Evolutionary conservation across 2,888 invertebrate species (phyloP).

Genomic region (Geophilus truncorum): DNA sequence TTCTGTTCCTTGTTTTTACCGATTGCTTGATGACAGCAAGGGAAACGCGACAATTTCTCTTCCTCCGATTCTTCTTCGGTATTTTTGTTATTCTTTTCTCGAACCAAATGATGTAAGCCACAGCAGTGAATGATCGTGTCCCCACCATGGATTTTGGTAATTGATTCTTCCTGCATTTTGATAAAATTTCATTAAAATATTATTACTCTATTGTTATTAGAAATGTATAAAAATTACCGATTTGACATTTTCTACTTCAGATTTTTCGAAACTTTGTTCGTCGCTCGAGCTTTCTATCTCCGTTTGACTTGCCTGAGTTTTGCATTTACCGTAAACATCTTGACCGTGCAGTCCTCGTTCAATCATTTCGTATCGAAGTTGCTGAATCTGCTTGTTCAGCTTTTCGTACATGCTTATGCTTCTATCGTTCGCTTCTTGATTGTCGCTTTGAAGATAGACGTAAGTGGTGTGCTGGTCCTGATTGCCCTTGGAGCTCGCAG

Average conservation of each 20-base stretch:
- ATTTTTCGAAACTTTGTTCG: background rate
- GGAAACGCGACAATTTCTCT: background rate
- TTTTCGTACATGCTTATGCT: background rate
- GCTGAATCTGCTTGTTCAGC: slow-evolving; percentile 20
- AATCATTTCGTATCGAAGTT: background rate
- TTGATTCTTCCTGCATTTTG: too few relatives aligned
- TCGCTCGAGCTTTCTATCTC: background rate
- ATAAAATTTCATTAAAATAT: too few relatives aligned
- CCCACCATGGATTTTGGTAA: background rate
- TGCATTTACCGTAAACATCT: background rate
- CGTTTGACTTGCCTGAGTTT: background rate
- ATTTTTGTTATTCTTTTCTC: background rate
- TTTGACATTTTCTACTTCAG: too few relatives aligned
- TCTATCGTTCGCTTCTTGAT: background rate
- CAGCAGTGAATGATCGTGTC: slow-evolving; percentile 14
- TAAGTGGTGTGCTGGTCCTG: background rate
- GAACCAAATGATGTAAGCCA: background rate
- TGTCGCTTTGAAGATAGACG: background rate
- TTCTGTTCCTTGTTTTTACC: background rate
- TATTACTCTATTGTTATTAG: too few relatives aligned
- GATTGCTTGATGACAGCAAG: background rate
- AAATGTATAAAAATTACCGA: too few relatives aligned
- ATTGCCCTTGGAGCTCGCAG: background rate
- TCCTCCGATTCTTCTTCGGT: background rate
- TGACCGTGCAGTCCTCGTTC: background rate